These are phyloP conservation scores for Aleadryas rufinucha DNA, from an alignment of 2,113 vertebrate species.

Conservation along the genomic window DNA sequence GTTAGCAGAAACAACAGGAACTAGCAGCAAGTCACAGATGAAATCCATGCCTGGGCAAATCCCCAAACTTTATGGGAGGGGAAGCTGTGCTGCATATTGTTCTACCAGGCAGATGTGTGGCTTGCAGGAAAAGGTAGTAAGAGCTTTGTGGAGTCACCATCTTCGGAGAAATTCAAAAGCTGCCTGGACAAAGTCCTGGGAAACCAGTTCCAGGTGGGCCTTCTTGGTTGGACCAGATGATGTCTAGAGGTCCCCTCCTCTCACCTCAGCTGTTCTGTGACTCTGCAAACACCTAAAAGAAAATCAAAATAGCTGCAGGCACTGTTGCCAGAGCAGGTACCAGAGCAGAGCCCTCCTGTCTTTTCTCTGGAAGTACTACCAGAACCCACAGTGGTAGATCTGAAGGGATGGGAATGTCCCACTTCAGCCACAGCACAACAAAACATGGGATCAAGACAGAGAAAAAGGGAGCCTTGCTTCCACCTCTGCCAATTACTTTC, in stretches of 20 bases:
- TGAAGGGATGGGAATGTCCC: not conserved
- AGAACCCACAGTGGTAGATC: not conserved
- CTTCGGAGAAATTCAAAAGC: not conserved
- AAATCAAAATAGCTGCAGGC: not conserved
- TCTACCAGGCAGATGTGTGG: not conserved
- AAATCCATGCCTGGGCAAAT: not conserved
- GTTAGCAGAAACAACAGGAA: not conserved
- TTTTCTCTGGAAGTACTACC: not conserved
- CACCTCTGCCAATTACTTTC: not conserved
- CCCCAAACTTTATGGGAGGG: not conserved
- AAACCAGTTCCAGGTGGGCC: not conserved
- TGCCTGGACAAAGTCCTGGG: not conserved
- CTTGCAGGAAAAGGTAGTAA: not conserved
- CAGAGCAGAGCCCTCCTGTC: not conserved
- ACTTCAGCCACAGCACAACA: not conserved
- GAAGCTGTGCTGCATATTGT: not conserved
- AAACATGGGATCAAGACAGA: not conserved
- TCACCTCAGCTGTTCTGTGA: not conserved
- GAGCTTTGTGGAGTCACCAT: not conserved
- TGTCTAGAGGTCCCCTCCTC: not conserved
- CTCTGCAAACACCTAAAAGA: not conserved
- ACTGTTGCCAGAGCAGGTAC: not conserved
- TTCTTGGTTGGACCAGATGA: not conserved
- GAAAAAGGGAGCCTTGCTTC: not conserved
- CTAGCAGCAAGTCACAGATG: not conserved